These are phyloP conservation scores for Rhamnusium bicolor DNA, from an alignment of 2,888 invertebrate genomes.

Conservation along the genomic window DNA sequence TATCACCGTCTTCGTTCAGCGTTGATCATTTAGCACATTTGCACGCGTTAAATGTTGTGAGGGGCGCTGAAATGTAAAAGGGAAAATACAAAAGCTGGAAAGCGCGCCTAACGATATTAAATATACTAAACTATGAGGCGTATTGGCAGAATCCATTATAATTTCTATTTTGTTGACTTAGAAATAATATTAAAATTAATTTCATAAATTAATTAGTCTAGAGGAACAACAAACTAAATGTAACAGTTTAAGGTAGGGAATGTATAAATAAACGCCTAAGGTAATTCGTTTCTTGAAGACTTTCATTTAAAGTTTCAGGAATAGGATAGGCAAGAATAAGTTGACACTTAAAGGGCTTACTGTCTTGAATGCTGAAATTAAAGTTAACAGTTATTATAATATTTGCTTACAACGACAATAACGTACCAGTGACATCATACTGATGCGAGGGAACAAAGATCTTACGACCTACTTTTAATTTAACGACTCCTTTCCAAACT, in stretches of 20 bases:
- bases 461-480: too few relatives aligned
- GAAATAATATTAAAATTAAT: constrained; percentile 25
- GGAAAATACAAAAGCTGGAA: constrained; percentile 12
- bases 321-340: neutral
- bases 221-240: neutral
- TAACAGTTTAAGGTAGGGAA: constrained; percentile 8
- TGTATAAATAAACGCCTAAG: neutral
- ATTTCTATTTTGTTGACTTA: constrained; percentile 3
- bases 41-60: constrained; percentile 1
- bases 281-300: neutral
- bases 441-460: too few relatives aligned
- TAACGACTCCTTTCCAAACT: too few relatives aligned
- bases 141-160: constrained; percentile 28
- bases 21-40: constrained; percentile 30
- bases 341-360: neutral
- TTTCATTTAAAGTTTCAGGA: neutral
- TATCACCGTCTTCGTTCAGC: constrained; percentile 24
- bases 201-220: constrained; percentile 15
- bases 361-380: neutral
- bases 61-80: neutral
- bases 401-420: neutral
- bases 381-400: neutral
- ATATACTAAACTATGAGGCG: constrained; percentile 1
- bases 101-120: constrained; percentile 6
- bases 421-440: too few relatives aligned